Conservation (phyloP, 2,888 invertebrate species). For the Oscheius sp. region DNA sequence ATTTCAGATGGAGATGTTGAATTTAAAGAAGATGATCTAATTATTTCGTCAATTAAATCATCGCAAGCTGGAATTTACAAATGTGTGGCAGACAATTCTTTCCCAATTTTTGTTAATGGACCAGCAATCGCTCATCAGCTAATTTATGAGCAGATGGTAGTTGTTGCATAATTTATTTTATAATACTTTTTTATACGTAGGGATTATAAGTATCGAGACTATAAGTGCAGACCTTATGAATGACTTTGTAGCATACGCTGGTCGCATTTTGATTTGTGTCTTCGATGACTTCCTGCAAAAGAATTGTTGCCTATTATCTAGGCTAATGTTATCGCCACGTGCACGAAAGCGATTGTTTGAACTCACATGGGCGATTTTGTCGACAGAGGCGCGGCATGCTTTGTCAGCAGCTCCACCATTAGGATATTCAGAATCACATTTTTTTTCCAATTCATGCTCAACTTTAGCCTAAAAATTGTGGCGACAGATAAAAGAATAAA, state of each 20-base stretch:
- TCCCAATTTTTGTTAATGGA: conserved; percentile 49
- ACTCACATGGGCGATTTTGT: conserved; percentile 26
- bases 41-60: neutral
- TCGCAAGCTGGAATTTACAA: conserved; percentile 38
- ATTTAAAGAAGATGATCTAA: conserved; percentile 25
- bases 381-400: conserved; percentile 13
- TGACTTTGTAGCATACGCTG: neutral
- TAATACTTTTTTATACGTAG: neutral
- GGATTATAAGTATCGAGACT: conserved; percentile 2
- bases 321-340: neutral
- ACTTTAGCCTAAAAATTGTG: neutral
- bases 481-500: neutral
- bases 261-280: conserved; percentile 11
- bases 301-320: no score
- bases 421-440: conserved; percentile 6
- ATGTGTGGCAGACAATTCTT: conserved; percentile 51
- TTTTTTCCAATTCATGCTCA: neutral
- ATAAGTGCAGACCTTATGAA: neutral
- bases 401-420: conserved; percentile 4
- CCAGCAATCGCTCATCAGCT: conserved; percentile 36
- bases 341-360: neutral
- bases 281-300: conserved; percentile 2
- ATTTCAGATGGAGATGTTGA: conserved; percentile 1
- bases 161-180: conserved; percentile 18
- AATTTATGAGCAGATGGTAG: conserved; percentile 26